These are phyloP conservation scores for Hystrix brachyura DNA, from an alignment of 2,113 vertebrate genomes.

Conservation along the genomic window DNA sequence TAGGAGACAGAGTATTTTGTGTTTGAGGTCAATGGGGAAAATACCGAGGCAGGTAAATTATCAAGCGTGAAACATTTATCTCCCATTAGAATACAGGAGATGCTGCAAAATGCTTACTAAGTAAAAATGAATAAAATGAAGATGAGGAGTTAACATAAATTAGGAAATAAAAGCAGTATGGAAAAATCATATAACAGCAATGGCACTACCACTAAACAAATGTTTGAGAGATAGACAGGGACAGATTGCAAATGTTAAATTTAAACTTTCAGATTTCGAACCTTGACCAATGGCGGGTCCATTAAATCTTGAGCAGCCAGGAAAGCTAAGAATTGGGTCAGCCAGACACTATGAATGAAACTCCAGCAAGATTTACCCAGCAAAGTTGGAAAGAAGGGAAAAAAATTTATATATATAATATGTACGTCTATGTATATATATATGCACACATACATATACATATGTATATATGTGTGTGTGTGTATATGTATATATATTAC, in stretches of 20 bases:
- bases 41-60: background rate
- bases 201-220: background rate
- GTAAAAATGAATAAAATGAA: constrained; percentile 16
- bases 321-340: background rate
- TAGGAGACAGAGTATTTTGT: background rate
- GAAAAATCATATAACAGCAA: constrained; percentile 18
- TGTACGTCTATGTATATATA: too few relatives aligned
- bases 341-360: background rate
- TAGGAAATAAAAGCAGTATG: constrained; percentile 19
- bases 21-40: background rate
- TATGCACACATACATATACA: background rate
- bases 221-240: background rate
- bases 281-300: background rate
- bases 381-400: background rate
- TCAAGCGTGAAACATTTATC: background rate
- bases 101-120: constrained; percentile 15
- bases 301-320: background rate
- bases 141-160: background rate
- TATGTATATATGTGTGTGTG: background rate
- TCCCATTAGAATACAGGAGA: background rate
- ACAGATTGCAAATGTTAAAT: background rate
- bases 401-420: background rate
- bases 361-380: background rate
- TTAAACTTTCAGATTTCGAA: constrained; percentile 15
- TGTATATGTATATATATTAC: background rate